Evolutionary conservation across 2,888 invertebrate species (phyloP), one percentile per base, ranked within the genome.

Genomic region (Hybos culiciformis): DNA sequence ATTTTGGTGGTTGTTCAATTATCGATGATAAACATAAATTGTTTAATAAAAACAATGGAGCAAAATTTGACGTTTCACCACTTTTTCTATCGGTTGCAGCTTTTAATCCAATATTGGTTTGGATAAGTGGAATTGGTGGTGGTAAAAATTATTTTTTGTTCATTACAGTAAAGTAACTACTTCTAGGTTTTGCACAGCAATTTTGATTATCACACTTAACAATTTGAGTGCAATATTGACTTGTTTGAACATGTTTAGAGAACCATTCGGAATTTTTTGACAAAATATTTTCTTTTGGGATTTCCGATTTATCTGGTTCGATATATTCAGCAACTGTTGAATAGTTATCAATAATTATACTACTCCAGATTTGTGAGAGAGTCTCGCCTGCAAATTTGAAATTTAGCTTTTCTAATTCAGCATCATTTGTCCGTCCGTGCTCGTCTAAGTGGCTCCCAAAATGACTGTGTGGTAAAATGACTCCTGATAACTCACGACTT

Each of bases 21-120:
- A 34, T 17, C 14, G 34, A 14, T 34, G 8, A 14, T 15, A 34
- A 15, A 4, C 15, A 5, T 34, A 34, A 34, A 15, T 34, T 34
- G 34, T 34, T 34, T 34, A 14, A 15, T 34, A 34, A 34, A n/a
- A 34, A 34, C 15, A 34, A 34, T 34, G 34, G 34, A 8, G 17
- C 11, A 8, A 34, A 34, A 34, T 15, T 34, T 34, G 34, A 34
- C 17, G 34, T 34, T 34, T 34, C 34, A 34, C 34, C 34, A 34
- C 34, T 34, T 34, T 34, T 34, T 34, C 34, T 34, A 34, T 34
- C 34, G 17, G 5, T 34, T 11, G 34, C 34, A 34, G 17, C 14
- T 34, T 15, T 34, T 34, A 34, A 17, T 34, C 34, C 15, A 23
- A 23, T 23, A 23, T 23, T 23, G 23, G 23, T 23, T 23, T 9